Percentiles rank a stretch among this genome's conserved stretches.
phyloP scores from a whole-genome alignment of 2,797 vertebrate genomes.

The Lagodon rhomboides region DNA sequence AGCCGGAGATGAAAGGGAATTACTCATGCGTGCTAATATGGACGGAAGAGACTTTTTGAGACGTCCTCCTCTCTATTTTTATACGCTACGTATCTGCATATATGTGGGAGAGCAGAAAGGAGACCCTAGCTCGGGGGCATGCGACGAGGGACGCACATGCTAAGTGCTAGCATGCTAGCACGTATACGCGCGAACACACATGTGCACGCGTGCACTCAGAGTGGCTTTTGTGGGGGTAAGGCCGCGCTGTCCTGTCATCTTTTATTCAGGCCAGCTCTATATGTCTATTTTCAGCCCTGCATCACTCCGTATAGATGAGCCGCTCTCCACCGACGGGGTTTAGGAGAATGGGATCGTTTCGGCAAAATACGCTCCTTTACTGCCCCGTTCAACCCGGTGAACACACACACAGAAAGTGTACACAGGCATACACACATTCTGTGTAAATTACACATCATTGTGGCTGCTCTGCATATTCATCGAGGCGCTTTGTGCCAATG shows the following conservation, averaged over 20 bases:
- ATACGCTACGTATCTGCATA: slow-evolving; percentile 20
- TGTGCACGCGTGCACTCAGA: slow-evolving; percentile 39
- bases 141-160: slow-evolving; percentile 11
- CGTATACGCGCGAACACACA: neutral
- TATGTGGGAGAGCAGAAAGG: slow-evolving; percentile 23
- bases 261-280: slow-evolving; percentile 71
- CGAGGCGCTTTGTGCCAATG: slow-evolving; percentile 59
- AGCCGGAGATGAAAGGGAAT: slow-evolving; percentile 64
- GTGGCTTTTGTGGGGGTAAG: slow-evolving; percentile 48
- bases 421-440: slow-evolving; percentile 25
- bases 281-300: slow-evolving; percentile 72
- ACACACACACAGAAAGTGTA: slow-evolving; percentile 14
- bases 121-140: slow-evolving; percentile 48
- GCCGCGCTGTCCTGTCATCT: slow-evolving; percentile 61
- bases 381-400: slow-evolving; percentile 34
- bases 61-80: slow-evolving; percentile 56
- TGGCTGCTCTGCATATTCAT: slow-evolving; percentile 72
- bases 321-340: slow-evolving; percentile 60
- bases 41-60: slow-evolving; percentile 62
- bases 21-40: slow-evolving; percentile 59
- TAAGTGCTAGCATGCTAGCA: slow-evolving; percentile 39
- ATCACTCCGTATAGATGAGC: slow-evolving; percentile 63
- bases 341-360: slow-evolving; percentile 66
- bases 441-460: slow-evolving; percentile 62
- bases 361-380: slow-evolving; percentile 46